Percentiles rank a stretch among this genome's conserved stretches.
phyloP scores from a whole-genome alignment of 2,888 invertebrate species.

The Cerceris ruficornis region DNA sequence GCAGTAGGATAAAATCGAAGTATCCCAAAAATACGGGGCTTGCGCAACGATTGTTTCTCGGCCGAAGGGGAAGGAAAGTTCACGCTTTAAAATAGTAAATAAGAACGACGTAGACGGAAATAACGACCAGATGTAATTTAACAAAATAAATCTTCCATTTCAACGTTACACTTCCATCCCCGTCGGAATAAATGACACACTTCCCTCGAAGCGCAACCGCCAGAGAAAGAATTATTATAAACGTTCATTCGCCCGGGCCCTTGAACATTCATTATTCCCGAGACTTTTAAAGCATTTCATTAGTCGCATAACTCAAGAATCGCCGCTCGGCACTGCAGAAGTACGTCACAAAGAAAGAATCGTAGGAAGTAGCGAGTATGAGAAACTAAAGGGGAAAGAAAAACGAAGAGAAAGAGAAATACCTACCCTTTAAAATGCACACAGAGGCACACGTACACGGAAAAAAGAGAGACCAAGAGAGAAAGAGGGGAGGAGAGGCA shows the following conservation, averaged over 20 bases:
- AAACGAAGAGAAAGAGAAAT: slow-evolving; percentile 44
- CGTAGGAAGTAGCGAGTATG: slow-evolving; percentile 14
- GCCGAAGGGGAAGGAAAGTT: too few species aligned
- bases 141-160: too few species aligned
- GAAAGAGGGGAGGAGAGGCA: slow-evolving; percentile 14
- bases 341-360: slow-evolving; percentile 21
- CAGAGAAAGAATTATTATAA: slow-evolving; percentile 12
- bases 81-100: too few species aligned
- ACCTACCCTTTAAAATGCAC: slow-evolving; percentile 44
- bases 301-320: slow-evolving; percentile 50
- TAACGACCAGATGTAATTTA: too few species aligned
- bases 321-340: slow-evolving; percentile 33
- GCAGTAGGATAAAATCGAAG: too few species aligned
- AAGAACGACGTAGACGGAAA: too few species aligned
- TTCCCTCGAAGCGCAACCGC: neutral
- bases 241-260: slow-evolving; percentile 19
- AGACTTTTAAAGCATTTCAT: slow-evolving; percentile 48
- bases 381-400: slow-evolving; percentile 11
- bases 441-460: neutral
- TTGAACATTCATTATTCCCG: slow-evolving; percentile 51
- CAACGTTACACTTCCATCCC: too few species aligned
- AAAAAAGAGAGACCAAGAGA: slow-evolving; percentile 12
- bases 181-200: too few species aligned
- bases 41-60: too few species aligned
- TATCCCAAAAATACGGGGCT: too few species aligned